These are phyloP conservation scores for Eptatretus burgeri DNA, from an alignment of 2,113 vertebrate species.

Conservation along the genomic window DNA sequence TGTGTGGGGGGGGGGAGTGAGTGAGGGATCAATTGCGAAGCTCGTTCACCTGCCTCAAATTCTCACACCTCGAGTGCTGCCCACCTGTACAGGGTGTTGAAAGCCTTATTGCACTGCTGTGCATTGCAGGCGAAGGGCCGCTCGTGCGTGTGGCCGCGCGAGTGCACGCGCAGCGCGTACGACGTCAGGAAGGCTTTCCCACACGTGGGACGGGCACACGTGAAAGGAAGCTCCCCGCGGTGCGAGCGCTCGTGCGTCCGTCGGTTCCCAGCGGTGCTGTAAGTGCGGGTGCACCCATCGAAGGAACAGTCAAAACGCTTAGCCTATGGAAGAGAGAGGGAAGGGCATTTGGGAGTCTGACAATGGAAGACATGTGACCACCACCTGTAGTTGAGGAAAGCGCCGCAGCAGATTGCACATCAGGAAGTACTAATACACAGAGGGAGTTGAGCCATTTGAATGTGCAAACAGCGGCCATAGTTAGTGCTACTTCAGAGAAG, in stretches of 20 bases:
- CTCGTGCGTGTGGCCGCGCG: slow-evolving; percentile 90
- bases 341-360: too few relatives aligned
- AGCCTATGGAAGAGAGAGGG: slow-evolving; percentile 21
- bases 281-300: slow-evolving; percentile 79
- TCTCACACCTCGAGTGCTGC: slow-evolving; percentile 4
- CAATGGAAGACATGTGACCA: too few relatives aligned
- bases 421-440: too few relatives aligned
- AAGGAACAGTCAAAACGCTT: slow-evolving; percentile 96
- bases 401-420: too few relatives aligned
- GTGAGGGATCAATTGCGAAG: not conserved
- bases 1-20: too few relatives aligned
- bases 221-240: slow-evolving; percentile 80
- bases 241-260: slow-evolving; percentile 94
- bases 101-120: slow-evolving; percentile 85
- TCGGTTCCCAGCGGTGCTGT: slow-evolving; percentile 87
- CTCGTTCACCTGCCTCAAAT: not conserved
- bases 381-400: too few relatives aligned
- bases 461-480: too few relatives aligned
- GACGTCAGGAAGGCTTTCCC: slow-evolving; percentile 97
- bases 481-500: too few relatives aligned
- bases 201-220: slow-evolving; percentile 85
- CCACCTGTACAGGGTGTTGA: slow-evolving; percentile 85
- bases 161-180: slow-evolving; percentile 92
- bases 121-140: slow-evolving; percentile 92
- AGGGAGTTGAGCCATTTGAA: too few relatives aligned